A percentile compares a stretch with the other conserved stretches of the same genome.
Conservation (phyloP, 1,140 invertebrate species). For the Drosophila trapezifrons region DNA sequence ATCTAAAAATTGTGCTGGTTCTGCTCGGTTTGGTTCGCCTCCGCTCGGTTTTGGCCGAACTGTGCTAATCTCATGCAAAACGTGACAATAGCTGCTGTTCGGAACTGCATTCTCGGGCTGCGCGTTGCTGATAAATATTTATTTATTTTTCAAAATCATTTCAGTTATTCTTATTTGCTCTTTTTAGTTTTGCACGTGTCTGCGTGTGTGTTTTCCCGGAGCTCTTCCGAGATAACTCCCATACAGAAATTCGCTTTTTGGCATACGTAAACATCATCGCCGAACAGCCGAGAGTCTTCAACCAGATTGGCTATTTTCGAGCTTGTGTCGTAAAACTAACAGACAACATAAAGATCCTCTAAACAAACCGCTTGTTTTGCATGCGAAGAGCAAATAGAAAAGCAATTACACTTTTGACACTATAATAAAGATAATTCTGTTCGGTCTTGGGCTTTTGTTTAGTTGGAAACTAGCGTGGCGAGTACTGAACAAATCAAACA, state of each 20-base stretch:
- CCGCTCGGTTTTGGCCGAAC: slow-evolving; percentile 19
- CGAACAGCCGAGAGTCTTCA: slow-evolving; percentile 2
- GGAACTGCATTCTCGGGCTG: slow-evolving; percentile 27
- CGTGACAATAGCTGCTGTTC: slow-evolving; percentile 58
- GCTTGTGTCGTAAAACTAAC: slow-evolving; percentile 41
- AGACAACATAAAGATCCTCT: slow-evolving; percentile 25
- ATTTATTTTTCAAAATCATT: slow-evolving; percentile 17
- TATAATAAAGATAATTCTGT: slow-evolving; percentile 3
- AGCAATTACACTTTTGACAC: slow-evolving; percentile 44
- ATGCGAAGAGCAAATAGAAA: slow-evolving; percentile 26
- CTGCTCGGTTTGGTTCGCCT: slow-evolving; percentile 22
- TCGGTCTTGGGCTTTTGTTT: neutral
- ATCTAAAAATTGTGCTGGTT: slow-evolving; percentile 22
- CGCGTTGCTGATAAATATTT: slow-evolving; percentile 45
- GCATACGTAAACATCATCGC: slow-evolving; percentile 8
- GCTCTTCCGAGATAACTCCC: slow-evolving; percentile 12
- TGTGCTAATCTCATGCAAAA: slow-evolving; percentile 65
- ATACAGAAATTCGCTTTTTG: slow-evolving; percentile 12
- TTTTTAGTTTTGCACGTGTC: slow-evolving; percentile 12
- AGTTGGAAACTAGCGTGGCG: neutral
- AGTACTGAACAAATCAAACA: slow-evolving; percentile 1
- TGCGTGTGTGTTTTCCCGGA: slow-evolving; percentile 9
- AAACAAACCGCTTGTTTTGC: slow-evolving; percentile 1
- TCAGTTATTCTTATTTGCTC: slow-evolving; percentile 24
- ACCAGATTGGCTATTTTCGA: slow-evolving; percentile 12